Percentiles rank a stretch among this genome's conserved stretches.
Conservation (phyloP, 2,797 vertebrate species). For the Peromyscus melanophrys region DNA sequence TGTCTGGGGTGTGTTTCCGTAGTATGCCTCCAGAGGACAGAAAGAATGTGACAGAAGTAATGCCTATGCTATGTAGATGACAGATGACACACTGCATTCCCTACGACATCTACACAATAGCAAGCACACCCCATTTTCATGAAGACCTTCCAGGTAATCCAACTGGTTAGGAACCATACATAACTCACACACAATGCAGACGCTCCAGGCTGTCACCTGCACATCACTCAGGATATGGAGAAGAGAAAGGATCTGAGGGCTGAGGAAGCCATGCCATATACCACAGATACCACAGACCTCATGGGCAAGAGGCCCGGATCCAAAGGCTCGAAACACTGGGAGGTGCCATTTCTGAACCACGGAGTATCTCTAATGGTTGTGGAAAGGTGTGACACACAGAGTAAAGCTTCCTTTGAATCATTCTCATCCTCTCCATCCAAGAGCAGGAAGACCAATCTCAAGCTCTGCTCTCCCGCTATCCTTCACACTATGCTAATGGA, state of each 20-base stretch:
- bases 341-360: conserved; percentile 14
- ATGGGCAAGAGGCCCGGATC: neutral
- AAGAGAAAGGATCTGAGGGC: neutral
- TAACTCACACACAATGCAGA: neutral
- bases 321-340: neutral
- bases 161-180: neutral
- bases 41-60: neutral
- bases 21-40: neutral
- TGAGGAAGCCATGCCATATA: neutral
- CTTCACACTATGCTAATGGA: neutral
- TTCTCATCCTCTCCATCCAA: neutral
- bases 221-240: neutral
- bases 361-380: neutral
- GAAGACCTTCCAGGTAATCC: neutral
- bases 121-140: neutral
- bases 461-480: conserved; percentile 19
- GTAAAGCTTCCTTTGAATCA: conserved; percentile 60
- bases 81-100: neutral
- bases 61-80: fast-evolving
- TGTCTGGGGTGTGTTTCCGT: neutral
- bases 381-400: conserved; percentile 39
- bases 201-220: neutral
- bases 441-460: conserved; percentile 27
- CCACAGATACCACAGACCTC: neutral
- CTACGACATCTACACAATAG: neutral